These are phyloP conservation scores for Polydesmus complanatus DNA, from an alignment of 2,888 invertebrate genomes.

Conservation along the genomic window DNA sequence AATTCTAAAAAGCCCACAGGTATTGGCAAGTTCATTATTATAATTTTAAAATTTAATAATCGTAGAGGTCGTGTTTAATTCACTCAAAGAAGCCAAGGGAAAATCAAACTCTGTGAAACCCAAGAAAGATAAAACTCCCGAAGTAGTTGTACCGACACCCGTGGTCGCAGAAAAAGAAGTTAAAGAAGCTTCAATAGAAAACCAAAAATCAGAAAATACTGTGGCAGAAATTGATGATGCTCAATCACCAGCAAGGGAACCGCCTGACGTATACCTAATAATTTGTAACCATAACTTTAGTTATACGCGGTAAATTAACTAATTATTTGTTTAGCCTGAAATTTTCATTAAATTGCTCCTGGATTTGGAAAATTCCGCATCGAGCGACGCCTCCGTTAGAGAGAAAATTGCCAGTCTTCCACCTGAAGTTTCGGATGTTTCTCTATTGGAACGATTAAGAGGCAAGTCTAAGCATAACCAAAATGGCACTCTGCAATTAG, in stretches of 20 bases:
- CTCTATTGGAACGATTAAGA: slow-evolving; percentile 68
- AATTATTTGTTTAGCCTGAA: slow-evolving; percentile 51
- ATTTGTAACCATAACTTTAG: neutral
- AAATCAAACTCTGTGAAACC: neutral
- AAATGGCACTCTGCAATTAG: neutral
- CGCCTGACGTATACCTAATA: slow-evolving; percentile 7
- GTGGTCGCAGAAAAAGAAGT: neutral
- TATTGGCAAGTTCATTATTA: slow-evolving; percentile 3
- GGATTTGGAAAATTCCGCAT: slow-evolving; percentile 86
- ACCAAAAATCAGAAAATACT: neutral
- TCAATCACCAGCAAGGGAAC: slow-evolving; percentile 7
- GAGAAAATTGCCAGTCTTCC: slow-evolving; percentile 88
- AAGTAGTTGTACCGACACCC: neutral
- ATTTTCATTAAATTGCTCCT: slow-evolving; percentile 68
- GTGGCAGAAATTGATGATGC: neutral
- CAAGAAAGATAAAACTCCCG: neutral
- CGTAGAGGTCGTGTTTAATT: too few species aligned
- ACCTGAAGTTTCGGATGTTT: slow-evolving; percentile 83
- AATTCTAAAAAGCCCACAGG: slow-evolving; percentile 9
- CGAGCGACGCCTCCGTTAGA: slow-evolving; percentile 81
- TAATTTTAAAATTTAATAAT: neutral
- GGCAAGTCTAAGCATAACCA: slow-evolving; percentile 37
- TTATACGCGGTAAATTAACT: neutral
- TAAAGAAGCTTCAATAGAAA: neutral
- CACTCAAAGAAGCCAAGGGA: neutral